Conservation (phyloP, 2,113 vertebrate genomes). For the Syngnathus typhle region DNA sequence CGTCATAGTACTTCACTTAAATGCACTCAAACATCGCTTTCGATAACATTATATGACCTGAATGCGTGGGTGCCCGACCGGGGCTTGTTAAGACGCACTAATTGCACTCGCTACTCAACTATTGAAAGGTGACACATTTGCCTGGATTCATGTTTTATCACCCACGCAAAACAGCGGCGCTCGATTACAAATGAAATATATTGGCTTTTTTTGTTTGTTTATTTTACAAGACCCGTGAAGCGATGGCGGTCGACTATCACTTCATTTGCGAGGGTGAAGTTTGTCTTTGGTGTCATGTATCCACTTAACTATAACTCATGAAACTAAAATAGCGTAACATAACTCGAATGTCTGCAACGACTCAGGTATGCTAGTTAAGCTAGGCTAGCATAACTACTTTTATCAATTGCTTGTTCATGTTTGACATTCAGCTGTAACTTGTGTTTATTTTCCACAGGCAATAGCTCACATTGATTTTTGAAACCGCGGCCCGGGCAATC, state of each 20-base stretch:
- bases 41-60: not conserved
- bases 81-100: not conserved
- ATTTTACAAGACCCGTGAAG: not conserved
- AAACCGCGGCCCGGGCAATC: slow-evolving; percentile 24
- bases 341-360: too few species aligned
- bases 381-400: too few species aligned
- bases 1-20: not conserved
- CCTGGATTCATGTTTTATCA: not conserved
- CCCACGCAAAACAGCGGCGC: not conserved
- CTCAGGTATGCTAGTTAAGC: too few species aligned
- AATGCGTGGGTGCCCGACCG: not conserved
- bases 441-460: slow-evolving; percentile 15
- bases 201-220: not conserved
- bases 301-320: too few species aligned
- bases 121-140: not conserved
- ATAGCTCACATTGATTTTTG: slow-evolving; percentile 26
- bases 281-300: not conserved
- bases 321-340: too few species aligned
- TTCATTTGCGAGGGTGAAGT: not conserved
- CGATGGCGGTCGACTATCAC: not conserved
- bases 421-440: not conserved
- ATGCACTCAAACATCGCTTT: not conserved
- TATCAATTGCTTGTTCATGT: too few species aligned
- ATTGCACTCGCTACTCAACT: not conserved
- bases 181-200: not conserved